A percentile compares a stretch with the other conserved stretches of the same genome.
These are phyloP conservation scores for Iguana delicatissima DNA, from an alignment of 2,797 vertebrate genomes.

Conservation along the genomic window DNA sequence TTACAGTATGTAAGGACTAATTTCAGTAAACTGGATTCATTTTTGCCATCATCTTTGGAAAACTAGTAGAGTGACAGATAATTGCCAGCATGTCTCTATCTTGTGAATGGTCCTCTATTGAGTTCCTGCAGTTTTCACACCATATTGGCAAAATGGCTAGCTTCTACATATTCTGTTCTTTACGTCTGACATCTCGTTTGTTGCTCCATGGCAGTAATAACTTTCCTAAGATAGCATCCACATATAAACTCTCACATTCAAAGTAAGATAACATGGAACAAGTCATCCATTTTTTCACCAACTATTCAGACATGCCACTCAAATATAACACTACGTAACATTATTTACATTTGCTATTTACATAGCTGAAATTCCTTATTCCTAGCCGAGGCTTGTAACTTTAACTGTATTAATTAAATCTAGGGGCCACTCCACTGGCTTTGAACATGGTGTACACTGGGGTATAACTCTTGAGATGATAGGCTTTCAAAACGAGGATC, in stretches of 20 bases:
- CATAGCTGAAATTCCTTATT: not conserved
- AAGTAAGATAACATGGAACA: not conserved
- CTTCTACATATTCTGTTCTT: not conserved
- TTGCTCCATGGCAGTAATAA: not conserved
- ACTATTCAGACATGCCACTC: not conserved
- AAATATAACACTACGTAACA: not conserved
- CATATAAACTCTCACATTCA: not conserved
- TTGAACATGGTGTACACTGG: not conserved
- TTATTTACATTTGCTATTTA: not conserved
- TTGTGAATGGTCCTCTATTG: not conserved
- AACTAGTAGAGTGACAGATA: not conserved
- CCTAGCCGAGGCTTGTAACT: not conserved
- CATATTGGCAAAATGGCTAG: not conserved
- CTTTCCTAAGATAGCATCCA: not conserved
- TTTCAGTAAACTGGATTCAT: slow-evolving; percentile 3
- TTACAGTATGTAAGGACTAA: not conserved
- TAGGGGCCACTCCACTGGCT: too few species aligned
- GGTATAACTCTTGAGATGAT: not conserved
- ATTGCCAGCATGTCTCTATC: not conserved
- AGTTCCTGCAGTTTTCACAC: not conserved
- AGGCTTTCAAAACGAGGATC: not conserved
- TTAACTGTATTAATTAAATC: not conserved
- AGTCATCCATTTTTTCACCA: too few species aligned
- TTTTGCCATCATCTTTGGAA: not conserved
- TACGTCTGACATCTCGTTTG: not conserved